Evolutionary conservation across 2,113 vertebrate genomes (phyloP).

Genomic region (Acinonyx jubatus): DNA sequence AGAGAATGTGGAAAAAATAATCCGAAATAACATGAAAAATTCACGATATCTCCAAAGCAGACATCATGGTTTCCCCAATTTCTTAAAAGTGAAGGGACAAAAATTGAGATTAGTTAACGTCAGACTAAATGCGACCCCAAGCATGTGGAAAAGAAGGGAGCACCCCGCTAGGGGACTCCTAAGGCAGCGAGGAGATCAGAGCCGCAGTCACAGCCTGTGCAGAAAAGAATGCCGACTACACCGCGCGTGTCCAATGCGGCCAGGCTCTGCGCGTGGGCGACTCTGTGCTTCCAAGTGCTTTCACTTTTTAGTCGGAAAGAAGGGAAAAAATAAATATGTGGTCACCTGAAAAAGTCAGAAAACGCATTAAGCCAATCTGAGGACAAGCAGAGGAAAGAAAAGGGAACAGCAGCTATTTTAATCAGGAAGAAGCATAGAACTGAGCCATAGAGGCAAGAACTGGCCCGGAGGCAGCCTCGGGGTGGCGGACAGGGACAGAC

Average conservation of each 20-base stretch:
- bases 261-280: rapidly evolving
- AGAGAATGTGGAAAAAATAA: background rate
- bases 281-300: background rate
- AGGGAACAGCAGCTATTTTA: background rate
- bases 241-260: rapidly evolving
- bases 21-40: background rate
- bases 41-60: too few relatives aligned
- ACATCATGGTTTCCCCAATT: background rate
- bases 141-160: too few relatives aligned
- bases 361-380: background rate
- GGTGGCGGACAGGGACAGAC: background rate
- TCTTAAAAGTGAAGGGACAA: background rate
- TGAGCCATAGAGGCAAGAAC: background rate
- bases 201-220: rapidly evolving
- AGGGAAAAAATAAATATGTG: background rate
- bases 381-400: background rate
- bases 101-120: background rate
- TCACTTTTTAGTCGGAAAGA: background rate
- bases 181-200: rapidly evolving
- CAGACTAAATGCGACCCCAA: background rate
- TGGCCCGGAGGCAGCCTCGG: background rate
- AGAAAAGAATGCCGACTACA: background rate
- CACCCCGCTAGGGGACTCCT: too few relatives aligned
- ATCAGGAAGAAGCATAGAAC: background rate
- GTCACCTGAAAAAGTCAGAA: background rate